phyloP scores from a whole-genome alignment of 2,113 vertebrate species.

The Peromyscus polionotus region DNA sequence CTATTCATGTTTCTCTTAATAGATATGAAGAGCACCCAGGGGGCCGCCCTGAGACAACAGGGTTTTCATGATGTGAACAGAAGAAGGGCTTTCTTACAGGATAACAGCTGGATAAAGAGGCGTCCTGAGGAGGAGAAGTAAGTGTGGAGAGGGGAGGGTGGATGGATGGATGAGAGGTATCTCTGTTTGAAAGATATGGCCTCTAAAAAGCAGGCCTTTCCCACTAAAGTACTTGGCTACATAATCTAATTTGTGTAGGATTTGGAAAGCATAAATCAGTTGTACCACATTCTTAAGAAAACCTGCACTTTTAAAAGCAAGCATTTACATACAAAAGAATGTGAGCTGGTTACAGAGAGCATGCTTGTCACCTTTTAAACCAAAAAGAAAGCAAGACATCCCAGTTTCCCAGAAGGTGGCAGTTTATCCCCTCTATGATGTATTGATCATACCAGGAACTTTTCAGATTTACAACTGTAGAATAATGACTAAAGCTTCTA shows the following conservation, averaged over 20 bases:
- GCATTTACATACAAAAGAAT: not conserved
- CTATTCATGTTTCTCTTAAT: conserved; percentile 61
- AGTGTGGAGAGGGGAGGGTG: not conserved
- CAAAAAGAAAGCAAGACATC: conserved; percentile 3
- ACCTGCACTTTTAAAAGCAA: not conserved
- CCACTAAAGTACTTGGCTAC: not conserved
- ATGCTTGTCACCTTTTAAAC: not conserved
- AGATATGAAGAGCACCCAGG: conserved; percentile 84
- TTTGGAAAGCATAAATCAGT: not conserved
- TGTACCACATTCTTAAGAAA: not conserved
- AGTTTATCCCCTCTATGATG: not conserved
- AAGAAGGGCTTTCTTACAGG: conserved; percentile 90
- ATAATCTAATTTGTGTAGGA: not conserved
- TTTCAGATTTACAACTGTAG: conserved; percentile 12
- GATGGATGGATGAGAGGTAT: not conserved
- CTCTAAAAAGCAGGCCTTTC: not conserved
- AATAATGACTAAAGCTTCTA: conserved; percentile 28
- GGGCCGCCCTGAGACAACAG: conserved; percentile 83
- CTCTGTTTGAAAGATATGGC: not conserved
- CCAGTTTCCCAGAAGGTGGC: not conserved
- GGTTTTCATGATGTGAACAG: conserved; percentile 89
- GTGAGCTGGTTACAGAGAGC: not conserved
- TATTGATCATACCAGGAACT: not conserved
- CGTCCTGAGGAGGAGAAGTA: conserved; percentile 89
- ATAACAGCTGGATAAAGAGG: conserved; percentile 96